phyloP scores from a whole-genome alignment of 2,113 vertebrate genomes.

The Bucco capensis region DNA sequence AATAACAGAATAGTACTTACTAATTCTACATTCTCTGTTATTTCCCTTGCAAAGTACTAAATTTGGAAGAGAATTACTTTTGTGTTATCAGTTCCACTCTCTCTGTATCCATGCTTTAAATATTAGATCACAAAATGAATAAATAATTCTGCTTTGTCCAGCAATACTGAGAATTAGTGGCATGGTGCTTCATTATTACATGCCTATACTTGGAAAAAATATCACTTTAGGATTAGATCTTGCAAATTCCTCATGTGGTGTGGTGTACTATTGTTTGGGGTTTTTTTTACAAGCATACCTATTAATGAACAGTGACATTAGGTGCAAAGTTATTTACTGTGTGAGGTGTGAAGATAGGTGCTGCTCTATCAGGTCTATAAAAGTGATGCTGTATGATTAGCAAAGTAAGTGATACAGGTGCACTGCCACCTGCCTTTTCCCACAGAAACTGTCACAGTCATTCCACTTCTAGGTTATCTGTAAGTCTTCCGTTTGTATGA shows the following conservation, averaged over 20 bases:
- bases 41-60: background rate
- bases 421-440: conserved; percentile 55
- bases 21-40: background rate
- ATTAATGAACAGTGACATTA: background rate
- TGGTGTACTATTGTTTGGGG: background rate
- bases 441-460: background rate
- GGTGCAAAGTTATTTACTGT: background rate
- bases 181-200: background rate
- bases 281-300: background rate
- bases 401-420: background rate
- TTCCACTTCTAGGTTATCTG: background rate
- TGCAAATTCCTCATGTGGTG: background rate
- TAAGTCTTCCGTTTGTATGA: background rate
- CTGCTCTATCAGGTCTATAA: background rate
- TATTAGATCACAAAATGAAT: conserved; percentile 6
- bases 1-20: background rate
- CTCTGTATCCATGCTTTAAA: background rate
- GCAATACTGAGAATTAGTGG: background rate
- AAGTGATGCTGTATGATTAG: background rate
- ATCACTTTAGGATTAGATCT: background rate
- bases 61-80: background rate
- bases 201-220: background rate
- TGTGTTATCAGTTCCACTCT: background rate
- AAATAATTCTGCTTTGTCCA: background rate
- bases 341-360: background rate